phyloP scores from a whole-genome alignment of 2,113 vertebrate genomes.

The Bubo scandiacus region DNA sequence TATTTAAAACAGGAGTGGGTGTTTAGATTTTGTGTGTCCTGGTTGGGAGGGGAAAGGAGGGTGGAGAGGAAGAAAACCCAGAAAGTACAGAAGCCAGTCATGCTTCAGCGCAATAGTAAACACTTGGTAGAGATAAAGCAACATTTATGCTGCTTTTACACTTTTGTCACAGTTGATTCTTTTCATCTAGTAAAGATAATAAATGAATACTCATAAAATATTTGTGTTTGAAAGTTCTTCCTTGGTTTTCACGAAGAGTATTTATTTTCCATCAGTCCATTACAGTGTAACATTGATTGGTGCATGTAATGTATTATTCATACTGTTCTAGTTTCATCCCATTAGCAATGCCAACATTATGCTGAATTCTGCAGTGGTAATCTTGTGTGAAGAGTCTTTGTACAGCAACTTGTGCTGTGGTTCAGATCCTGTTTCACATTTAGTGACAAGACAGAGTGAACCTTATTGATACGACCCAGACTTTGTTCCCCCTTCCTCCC shows the following conservation, averaged over 20 bases:
- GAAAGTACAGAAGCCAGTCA: constrained; percentile 10
- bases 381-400: constrained; percentile 44
- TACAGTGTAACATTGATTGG: constrained; percentile 63
- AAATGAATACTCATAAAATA: constrained; percentile 47
- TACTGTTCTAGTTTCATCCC: constrained; percentile 69
- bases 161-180: constrained; percentile 20
- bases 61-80: background rate
- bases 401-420: background rate
- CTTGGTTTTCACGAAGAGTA: constrained; percentile 57
- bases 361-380: constrained; percentile 43
- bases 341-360: constrained; percentile 67
- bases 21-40: background rate
- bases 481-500: background rate
- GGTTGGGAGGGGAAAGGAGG: background rate
- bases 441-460: background rate
- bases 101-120: constrained; percentile 45
- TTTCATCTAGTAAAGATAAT: constrained; percentile 26
- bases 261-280: constrained; percentile 72
- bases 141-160: constrained; percentile 29
- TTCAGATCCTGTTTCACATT: constrained; percentile 8
- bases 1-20: background rate
- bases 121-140: constrained; percentile 25
- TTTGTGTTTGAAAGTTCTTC: constrained; percentile 63
- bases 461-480: constrained; percentile 22
- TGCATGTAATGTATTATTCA: constrained; percentile 76